A percentile compares a stretch with the other conserved stretches of the same genome.
phyloP scores from a whole-genome alignment of 2,113 vertebrate genomes.

The Regulus satrapa region DNA sequence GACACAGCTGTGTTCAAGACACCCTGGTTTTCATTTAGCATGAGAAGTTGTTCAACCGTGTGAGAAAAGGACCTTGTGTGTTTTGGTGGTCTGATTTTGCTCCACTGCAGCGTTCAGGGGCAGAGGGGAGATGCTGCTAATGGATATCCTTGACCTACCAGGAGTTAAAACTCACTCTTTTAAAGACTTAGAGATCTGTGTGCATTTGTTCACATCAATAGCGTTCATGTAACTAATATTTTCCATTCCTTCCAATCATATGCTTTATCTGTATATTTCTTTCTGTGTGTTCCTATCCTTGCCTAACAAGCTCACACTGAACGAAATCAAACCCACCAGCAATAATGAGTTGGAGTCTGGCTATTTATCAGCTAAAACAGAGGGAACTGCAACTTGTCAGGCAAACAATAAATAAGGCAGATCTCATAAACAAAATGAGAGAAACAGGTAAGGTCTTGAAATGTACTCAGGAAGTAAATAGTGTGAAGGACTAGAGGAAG shows the following conservation, averaged over 20 bases:
- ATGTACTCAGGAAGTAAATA: background rate
- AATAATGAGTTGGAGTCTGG: background rate
- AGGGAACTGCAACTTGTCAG: background rate
- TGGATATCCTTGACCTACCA: background rate
- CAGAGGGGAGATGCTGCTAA: background rate
- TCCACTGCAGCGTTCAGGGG: accelerated
- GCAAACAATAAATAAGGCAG: background rate
- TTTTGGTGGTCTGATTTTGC: background rate
- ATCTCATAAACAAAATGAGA: background rate
- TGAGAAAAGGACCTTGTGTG: background rate
- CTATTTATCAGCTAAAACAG: background rate
- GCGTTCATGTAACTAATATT: accelerated
- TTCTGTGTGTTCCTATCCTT: accelerated
- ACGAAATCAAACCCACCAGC: background rate
- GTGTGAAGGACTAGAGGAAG: background rate
- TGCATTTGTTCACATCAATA: background rate
- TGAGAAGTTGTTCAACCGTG: background rate
- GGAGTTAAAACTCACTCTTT: background rate
- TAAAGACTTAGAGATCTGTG: background rate
- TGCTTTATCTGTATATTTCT: background rate
- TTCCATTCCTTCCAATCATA: background rate
- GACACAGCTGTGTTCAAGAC: background rate
- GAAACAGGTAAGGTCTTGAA: background rate
- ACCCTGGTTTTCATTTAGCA: background rate
- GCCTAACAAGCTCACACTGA: background rate